Base-by-base conservation (phyloP, 2,888 invertebrate species). In the Gerris lacustris region DNA sequence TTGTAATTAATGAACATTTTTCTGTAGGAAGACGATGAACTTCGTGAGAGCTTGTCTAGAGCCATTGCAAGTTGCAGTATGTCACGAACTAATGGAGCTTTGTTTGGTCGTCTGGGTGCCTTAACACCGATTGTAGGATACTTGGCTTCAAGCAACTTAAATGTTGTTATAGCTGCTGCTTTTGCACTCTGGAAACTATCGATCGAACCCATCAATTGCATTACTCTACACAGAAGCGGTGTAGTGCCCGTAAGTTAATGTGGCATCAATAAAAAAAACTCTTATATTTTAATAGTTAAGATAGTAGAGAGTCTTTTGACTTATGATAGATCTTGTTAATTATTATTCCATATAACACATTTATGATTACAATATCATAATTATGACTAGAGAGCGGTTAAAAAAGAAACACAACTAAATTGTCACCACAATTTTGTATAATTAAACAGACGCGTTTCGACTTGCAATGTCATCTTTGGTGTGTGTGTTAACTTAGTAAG, bases 1-100 rank as follows among this genome's bases (percentile, higher is more conserved):
- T 31, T 31, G 31, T 4, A 31, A 31, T 31, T 31, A 31, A 31
- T 31, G 31, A 4, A 31, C 1, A 31, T 31, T 31, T 1, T 55
- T 55, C 67, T 69, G 7, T 44, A 72, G 72, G 18, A 45, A 15
- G 69, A 69, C 43, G 45, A 70, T 7, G 64, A 55, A 18, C 67
- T 73, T n/a, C 69, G 66, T 17, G 47, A 69, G n/a, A 71, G 68
- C 47, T 62, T 73, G 7, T 64, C 70, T 31, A 18, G 45, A 6
- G 44, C 71, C 64, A 73, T 73, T 44, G 73, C 73, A n/a, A 71
- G 69, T 6, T 67, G 70, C 6, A 69, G 69, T n/a, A 68, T 67
- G 43, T 47, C 69, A 17, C 71, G 69, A 6, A 55, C 67, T 17
- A 69, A 70, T n/a, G 67, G 71, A 18, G 71, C 63, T 44, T 55